A percentile compares a stretch with the other conserved stretches of the same genome.
Evolutionary conservation across 2,797 vertebrate species (phyloP).

Genomic region (Manis javanica): DNA sequence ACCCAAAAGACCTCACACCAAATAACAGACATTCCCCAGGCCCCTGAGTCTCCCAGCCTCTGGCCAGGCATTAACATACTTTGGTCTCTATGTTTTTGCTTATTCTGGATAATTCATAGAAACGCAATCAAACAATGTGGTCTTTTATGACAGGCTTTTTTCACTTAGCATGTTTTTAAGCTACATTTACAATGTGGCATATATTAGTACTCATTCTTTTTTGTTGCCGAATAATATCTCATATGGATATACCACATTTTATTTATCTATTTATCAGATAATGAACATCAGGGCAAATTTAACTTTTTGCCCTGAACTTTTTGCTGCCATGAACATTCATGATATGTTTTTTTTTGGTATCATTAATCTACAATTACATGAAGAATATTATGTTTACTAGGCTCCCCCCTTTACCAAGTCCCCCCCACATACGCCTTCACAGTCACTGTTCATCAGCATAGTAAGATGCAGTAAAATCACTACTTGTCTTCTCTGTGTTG

Average conservation of each 20-base stretch:
- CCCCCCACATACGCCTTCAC: too few relatives aligned
- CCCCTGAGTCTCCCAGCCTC: neutral
- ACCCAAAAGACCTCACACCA: neutral
- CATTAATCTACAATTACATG: too few relatives aligned
- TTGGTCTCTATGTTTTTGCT: neutral
- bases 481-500: too few relatives aligned
- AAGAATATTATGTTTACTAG: too few relatives aligned
- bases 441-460: too few relatives aligned
- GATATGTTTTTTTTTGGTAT: neutral
- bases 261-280: neutral
- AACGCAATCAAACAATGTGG: neutral
- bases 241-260: slow-evolving; percentile 5
- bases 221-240: slow-evolving; percentile 31
- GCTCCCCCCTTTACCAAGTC: too few relatives aligned
- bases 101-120: neutral
- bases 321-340: neutral
- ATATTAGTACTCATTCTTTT: slow-evolving; percentile 17
- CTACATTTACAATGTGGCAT: neutral
- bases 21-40: neutral
- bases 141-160: slow-evolving; percentile 34
- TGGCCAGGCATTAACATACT: neutral
- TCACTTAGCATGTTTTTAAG: slow-evolving; percentile 7
- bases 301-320: too few relatives aligned
- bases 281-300: neutral
- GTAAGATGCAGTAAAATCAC: too few relatives aligned